Conservation (phyloP, 2,797 vertebrate genomes). For the Crocodylus rhombifer region DNA sequence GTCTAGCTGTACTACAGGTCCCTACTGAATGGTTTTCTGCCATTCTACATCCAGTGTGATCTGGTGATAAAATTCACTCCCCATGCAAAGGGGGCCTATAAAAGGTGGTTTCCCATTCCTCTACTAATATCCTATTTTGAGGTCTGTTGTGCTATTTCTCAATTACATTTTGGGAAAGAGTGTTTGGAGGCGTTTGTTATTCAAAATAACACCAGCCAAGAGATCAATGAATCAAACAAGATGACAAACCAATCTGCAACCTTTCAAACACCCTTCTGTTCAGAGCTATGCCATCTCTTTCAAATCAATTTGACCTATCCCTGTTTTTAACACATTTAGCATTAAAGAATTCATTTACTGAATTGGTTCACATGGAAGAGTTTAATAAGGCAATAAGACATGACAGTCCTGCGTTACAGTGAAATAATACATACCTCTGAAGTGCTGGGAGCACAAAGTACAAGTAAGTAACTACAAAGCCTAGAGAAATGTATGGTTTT, state of each 20-base stretch:
- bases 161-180: background rate
- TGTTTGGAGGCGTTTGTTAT: background rate
- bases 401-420: constrained; percentile 29
- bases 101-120: background rate
- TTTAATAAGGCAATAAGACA: constrained; percentile 65
- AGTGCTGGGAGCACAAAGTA: constrained; percentile 14
- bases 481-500: constrained; percentile 33
- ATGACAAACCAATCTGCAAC: background rate
- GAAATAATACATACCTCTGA: constrained; percentile 57
- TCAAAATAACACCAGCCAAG: background rate
- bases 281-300: constrained; percentile 15
- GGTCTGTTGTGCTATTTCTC: background rate
- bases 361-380: constrained; percentile 43
- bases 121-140: background rate
- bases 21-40: background rate
- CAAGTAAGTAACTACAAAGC: constrained; percentile 41
- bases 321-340: constrained; percentile 63
- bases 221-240: constrained; percentile 26
- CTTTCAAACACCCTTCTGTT: constrained; percentile 15
- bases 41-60: background rate
- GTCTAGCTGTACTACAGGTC: background rate
- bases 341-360: constrained; percentile 51
- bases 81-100: background rate
- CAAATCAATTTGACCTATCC: constrained; percentile 14
- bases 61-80: background rate